Evolutionary conservation across 2,113 vertebrate species (phyloP).

Genomic region (Glareola pratincola): DNA sequence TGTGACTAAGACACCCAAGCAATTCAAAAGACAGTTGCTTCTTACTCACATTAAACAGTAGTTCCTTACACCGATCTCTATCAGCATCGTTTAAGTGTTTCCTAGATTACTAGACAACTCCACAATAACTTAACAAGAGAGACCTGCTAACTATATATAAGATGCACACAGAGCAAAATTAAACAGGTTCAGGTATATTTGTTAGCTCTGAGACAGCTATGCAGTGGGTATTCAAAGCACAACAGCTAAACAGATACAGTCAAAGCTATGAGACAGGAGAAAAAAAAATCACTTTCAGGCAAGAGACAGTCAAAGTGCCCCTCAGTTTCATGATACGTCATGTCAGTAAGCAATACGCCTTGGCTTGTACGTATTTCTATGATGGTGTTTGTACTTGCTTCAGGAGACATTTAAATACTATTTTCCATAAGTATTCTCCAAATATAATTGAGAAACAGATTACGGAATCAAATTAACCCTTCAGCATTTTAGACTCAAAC

Average conservation of each 20-base stretch:
- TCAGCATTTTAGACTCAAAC: background rate
- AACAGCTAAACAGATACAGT: background rate
- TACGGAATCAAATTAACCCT: background rate
- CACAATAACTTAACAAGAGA: background rate
- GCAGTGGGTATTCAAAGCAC: background rate
- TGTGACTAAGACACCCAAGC: background rate
- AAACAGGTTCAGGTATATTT: background rate
- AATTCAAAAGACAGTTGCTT: background rate
- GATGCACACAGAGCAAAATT: background rate
- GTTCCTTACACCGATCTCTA: fast-evolving
- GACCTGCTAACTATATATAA: background rate
- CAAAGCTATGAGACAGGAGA: background rate
- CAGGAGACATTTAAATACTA: background rate
- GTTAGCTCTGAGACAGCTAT: background rate
- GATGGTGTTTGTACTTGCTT: background rate
- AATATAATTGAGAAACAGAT: background rate
- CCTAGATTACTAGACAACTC: background rate
- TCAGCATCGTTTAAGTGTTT: background rate
- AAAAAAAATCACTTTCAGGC: background rate
- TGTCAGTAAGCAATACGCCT: background rate
- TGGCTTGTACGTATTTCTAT: background rate
- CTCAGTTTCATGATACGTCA: background rate
- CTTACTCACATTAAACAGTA: background rate
- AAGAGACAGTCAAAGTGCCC: background rate
- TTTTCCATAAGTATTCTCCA: background rate